Evolutionary conservation across 1,140 invertebrate species (phyloP).

Genomic region (Antheraea pernyi): DNA sequence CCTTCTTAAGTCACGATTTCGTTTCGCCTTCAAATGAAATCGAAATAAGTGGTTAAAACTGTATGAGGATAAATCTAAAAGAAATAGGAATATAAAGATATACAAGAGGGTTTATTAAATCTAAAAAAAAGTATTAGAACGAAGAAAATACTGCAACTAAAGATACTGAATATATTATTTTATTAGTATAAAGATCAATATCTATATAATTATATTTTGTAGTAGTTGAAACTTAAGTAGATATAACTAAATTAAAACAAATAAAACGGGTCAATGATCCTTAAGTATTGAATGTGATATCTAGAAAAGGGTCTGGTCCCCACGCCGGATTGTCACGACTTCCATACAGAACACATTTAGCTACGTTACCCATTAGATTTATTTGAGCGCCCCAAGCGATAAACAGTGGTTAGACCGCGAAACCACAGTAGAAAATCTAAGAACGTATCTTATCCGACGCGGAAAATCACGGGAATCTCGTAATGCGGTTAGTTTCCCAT

Average conservation of each 20-base stretch:
- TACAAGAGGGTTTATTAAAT: too few relatives aligned
- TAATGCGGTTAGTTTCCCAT: constrained; percentile 65
- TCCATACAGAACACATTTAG: constrained; percentile 52
- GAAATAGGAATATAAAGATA: too few relatives aligned
- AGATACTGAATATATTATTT: too few relatives aligned
- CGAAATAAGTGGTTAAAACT: neutral
- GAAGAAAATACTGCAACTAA: too few relatives aligned
- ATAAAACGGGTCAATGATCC: constrained; percentile 24
- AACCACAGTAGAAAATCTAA: constrained; percentile 68
- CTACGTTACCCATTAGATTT: constrained; percentile 55
- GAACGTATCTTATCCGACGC: constrained; percentile 61
- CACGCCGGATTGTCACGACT: constrained; percentile 52
- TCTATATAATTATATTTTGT: too few relatives aligned
- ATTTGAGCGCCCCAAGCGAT: constrained; percentile 58
- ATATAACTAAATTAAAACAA: constrained; percentile 15
- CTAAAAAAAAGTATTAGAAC: too few relatives aligned
- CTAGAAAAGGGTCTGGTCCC: constrained; percentile 28
- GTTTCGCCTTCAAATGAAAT: neutral
- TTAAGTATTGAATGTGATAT: constrained; percentile 33
- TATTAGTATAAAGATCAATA: too few relatives aligned
- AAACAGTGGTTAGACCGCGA: constrained; percentile 63
- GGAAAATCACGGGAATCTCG: constrained; percentile 62
- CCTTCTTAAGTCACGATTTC: constrained; percentile 54
- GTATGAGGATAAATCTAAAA: neutral
- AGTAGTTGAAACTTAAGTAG: too few relatives aligned